Evolutionary conservation across 92 coral and sea anemone species (phyloP), one percentile per base, ranked within the genome.

Genomic region (Epizoanthus scotinus): DNA sequence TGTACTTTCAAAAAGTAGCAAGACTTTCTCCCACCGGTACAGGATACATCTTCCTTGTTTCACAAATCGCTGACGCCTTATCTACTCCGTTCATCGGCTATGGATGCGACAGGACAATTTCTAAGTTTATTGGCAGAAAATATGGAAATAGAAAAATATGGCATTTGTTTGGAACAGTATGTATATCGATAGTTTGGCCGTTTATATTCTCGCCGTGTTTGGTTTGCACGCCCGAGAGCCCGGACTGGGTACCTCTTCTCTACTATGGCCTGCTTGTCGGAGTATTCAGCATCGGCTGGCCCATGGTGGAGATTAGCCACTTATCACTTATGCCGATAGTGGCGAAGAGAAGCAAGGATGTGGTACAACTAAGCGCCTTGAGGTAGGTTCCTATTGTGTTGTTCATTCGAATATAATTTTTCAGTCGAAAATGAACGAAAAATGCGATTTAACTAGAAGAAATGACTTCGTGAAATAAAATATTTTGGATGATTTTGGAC

Each of bases 301-400:
- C 97, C 0, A 93, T 93, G 97, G 97, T 93, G 26, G 97, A 93
- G 75, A 93, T 93, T 54, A 93, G 97, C 27, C 97, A 93, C 86
- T 84, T 93, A 22, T 93, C 97, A 18, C 80, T 93, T 27, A 93
- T 93, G 89, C 97, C 97, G n/a, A 87, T 78, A 19, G 94, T 93
- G 31, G 97, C 94, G 1, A 90, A 74, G 79, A 81, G 90, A 29
- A 66, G 84, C 5, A 90, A 86, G 47, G 97, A 93, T 31, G 94
- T 82, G 0, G 83, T 93, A 0, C 94, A 90, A 18, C 66, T 93
- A 58, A 91, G 97, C 53, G 97, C 97, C 0, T 79, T 93, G 63
- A 93, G 97, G 97, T 93, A 83, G 66, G 91, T 73, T 0, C 21
- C n/a, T 22, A 31, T 21, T 31, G 36, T 34, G 4, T 34, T 34